Percentiles rank a stretch among this genome's conserved stretches.
Evolutionary conservation across 2,113 vertebrate species (phyloP).

Genomic region (Chloebia gouldiae): DNA sequence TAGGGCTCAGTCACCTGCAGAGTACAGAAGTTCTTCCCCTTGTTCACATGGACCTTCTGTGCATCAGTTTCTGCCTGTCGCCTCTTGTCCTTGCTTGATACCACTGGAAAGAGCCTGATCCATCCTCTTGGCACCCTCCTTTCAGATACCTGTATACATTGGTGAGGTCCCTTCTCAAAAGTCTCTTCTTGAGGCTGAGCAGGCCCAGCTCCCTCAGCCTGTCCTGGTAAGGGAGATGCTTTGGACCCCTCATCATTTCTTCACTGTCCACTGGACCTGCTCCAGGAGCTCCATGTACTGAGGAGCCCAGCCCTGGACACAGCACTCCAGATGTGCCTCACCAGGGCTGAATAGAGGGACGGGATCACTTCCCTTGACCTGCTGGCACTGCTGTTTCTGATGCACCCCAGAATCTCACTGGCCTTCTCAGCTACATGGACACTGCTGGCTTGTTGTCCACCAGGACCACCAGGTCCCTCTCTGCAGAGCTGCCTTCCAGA

Average conservation of each 20-base stretch:
- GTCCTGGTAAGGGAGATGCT: neutral
- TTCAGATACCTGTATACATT: fast-evolving
- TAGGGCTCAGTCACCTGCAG: neutral
- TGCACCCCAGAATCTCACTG: neutral
- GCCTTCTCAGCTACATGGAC: neutral
- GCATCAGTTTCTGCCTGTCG: neutral
- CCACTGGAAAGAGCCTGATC: neutral
- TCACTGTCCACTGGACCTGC: neutral
- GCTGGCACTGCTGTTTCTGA: neutral
- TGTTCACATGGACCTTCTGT: neutral
- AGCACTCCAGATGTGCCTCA: neutral
- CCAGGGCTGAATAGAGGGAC: neutral
- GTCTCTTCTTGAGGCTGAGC: neutral
- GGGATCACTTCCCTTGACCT: neutral
- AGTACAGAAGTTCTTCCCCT: neutral
- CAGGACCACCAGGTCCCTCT: neutral
- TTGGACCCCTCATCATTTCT: neutral
- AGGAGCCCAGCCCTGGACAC: neutral
- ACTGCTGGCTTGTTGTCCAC: neutral
- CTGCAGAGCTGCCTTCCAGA: neutral
- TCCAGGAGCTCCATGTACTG: neutral
- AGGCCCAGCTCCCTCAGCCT: neutral
- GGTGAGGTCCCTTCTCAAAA: neutral
- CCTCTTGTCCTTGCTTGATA: neutral
- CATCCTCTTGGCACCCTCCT: neutral